These are phyloP conservation scores for Protobothrops flavoviridis DNA, from an alignment of 2,113 vertebrate genomes.

Conservation along the genomic window DNA sequence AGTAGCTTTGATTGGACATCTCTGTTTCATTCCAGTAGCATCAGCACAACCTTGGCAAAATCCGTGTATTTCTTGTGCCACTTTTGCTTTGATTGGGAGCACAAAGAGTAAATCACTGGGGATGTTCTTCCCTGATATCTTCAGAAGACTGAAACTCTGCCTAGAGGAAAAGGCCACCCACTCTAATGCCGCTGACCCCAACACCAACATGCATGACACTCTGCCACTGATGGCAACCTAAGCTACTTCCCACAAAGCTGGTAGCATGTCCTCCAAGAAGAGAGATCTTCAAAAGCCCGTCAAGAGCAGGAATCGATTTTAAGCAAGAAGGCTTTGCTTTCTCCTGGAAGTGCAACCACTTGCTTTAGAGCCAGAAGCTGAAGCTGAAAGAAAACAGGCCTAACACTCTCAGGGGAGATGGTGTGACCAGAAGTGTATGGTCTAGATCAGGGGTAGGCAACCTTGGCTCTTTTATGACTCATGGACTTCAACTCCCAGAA, in stretches of 20 bases:
- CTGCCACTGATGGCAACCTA: not conserved
- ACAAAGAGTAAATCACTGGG: not conserved
- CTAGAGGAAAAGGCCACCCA: not conserved
- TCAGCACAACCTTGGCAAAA: not conserved
- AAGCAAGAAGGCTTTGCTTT: not conserved
- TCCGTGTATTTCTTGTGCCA: not conserved
- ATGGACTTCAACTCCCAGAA: no score
- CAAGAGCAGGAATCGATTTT: not conserved
- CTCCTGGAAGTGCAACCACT: not conserved
- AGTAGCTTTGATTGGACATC: not conserved
- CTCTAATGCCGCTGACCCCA: not conserved
- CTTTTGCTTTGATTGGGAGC: not conserved
- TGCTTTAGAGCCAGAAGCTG: not conserved
- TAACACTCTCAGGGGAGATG: not conserved
- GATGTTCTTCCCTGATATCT: not conserved
- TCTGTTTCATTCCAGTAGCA: not conserved
- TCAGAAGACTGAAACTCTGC: not conserved
- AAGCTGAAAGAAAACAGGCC: slow-evolving; percentile 21
- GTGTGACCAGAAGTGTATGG: not conserved
- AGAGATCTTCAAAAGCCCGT: slow-evolving; percentile 14
- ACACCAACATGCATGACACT: not conserved
- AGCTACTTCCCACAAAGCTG: not conserved
- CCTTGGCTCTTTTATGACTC: no score
- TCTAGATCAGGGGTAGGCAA: not conserved
- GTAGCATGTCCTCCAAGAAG: slow-evolving; percentile 5